These are phyloP conservation scores for Heliocidaris erythrogramma DNA, from an alignment of 35 echinoderm and acorn worm species.

Conservation along the genomic window DNA sequence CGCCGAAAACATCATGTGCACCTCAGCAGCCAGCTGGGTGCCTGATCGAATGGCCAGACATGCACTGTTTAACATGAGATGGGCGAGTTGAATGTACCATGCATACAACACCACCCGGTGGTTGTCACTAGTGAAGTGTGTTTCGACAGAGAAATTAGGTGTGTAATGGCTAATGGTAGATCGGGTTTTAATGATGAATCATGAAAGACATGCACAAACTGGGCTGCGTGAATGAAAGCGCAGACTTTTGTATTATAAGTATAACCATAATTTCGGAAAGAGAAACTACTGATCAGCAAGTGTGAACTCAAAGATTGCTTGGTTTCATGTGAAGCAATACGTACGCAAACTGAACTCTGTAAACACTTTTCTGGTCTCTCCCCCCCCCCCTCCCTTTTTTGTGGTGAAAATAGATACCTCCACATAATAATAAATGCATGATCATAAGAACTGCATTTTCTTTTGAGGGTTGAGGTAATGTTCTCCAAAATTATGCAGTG, in stretches of 20 bases:
- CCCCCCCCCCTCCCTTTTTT: too few relatives aligned
- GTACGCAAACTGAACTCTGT: too few relatives aligned
- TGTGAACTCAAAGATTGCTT: too few relatives aligned
- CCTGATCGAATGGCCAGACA: background rate
- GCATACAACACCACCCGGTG: background rate
- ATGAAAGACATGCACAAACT: background rate
- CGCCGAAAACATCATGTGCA: slow-evolving; percentile 9
- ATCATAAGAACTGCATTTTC: too few relatives aligned
- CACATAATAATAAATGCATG: too few relatives aligned
- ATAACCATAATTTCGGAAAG: background rate
- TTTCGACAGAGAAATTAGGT: background rate
- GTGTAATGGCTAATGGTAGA: background rate
- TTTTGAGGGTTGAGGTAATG: too few relatives aligned
- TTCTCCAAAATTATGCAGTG: too few relatives aligned
- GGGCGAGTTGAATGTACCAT: background rate
- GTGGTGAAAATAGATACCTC: too few relatives aligned
- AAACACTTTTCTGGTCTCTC: too few relatives aligned
- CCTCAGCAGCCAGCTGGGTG: background rate
- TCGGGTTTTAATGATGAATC: background rate
- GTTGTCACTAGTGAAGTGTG: background rate
- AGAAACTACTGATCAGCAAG: too few relatives aligned
- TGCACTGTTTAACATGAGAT: slow-evolving; percentile 11
- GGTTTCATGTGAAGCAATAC: too few relatives aligned
- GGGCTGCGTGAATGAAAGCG: background rate
- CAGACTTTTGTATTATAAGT: background rate